Conservation (phyloP, 1,140 invertebrate species). For the Trachymyrmex cornetzi region DNA sequence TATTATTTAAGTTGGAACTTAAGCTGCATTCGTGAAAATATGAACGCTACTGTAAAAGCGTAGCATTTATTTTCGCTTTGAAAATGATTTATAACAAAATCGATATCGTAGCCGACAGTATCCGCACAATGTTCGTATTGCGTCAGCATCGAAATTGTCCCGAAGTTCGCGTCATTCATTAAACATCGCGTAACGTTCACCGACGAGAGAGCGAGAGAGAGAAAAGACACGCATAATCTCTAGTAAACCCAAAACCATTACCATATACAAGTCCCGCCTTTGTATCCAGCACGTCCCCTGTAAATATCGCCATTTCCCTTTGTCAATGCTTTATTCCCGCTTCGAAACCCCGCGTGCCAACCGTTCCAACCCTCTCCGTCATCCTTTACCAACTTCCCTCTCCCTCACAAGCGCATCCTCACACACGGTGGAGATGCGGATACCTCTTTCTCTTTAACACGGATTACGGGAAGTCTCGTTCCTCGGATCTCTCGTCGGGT, state of each 20-base stretch:
- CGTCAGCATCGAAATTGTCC: constrained; percentile 2
- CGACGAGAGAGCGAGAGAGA: not conserved
- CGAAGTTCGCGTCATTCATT: constrained; percentile 51
- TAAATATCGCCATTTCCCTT: constrained; percentile 75
- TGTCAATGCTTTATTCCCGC: constrained; percentile 54
- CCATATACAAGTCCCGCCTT: constrained; percentile 49
- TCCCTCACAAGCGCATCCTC: not conserved
- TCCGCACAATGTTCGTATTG: constrained; percentile 29
- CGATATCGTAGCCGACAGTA: not conserved
- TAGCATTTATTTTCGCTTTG: not conserved
- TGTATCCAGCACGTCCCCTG: constrained; percentile 40
- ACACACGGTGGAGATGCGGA: constrained; percentile 7
- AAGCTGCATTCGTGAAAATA: not conserved
- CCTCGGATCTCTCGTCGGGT: constrained; percentile 69
- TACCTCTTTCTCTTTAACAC: constrained; percentile 77
- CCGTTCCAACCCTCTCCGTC: not conserved
- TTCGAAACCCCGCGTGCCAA: not conserved
- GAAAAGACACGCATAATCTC: constrained; percentile 51
- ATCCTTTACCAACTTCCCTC: not conserved
- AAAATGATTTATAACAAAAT: constrained; percentile 36
- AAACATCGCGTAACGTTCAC: constrained; percentile 37
- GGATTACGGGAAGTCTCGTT: constrained; percentile 74
- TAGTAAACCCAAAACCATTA: constrained; percentile 57
- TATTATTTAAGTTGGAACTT: not conserved
- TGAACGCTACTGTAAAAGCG: not conserved